Evolutionary conservation across 2,113 vertebrate genomes (phyloP), one percentile per base, ranked within the genome.

Genomic region (Dipodomys merriami): DNA sequence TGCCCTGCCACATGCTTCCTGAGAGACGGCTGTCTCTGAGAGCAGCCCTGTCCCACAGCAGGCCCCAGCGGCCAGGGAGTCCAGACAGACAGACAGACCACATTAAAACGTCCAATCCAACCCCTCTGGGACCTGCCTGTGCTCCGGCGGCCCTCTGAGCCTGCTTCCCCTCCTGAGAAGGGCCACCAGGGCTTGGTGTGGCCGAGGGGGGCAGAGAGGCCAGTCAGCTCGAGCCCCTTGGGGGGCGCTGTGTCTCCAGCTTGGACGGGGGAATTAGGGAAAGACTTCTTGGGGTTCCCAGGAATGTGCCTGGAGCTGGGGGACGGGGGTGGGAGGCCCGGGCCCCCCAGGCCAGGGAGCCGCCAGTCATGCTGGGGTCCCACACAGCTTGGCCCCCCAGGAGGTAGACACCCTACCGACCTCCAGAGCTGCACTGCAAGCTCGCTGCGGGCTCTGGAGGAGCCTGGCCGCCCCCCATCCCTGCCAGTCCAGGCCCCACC

Each of bases 11-110:
- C 49, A 53, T 9, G 49, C 4, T 9, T 69, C 46, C 30, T 29
- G 29, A 12, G 60, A 88, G 35, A 20, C 30, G 0, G 0, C 6
- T 1, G 19, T 1, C 57, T 57, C 78, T 2, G 39, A 30, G 35
- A 15, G 91, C 39, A 39, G 0, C 15, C 1, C 0, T 2, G 49
- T 7, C 27, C n/a, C 5, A 5, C 27, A 53, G 84, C 3, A 1
- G 79, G 60, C 49, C 0, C 23, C n/a, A 6, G 6, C 33, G 15
- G 44, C 79, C 78, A 13, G 5, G 25, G 67, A 23, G 30, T 1
- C n/a, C 62, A 49, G 83, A 33, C 82, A 23, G 88, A 22, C 22
- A 11, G 22, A 7, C 49, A 9, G 0, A 35, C 13, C 22, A 35
- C 13, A 19, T 1, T 30, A 71, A 18, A 7, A 11, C 11, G 27